A percentile compares a stretch with the other conserved stretches of the same genome.
These are phyloP conservation scores for Epinotia demarniana DNA, from an alignment of 2,888 invertebrate genomes.

Conservation along the genomic window DNA sequence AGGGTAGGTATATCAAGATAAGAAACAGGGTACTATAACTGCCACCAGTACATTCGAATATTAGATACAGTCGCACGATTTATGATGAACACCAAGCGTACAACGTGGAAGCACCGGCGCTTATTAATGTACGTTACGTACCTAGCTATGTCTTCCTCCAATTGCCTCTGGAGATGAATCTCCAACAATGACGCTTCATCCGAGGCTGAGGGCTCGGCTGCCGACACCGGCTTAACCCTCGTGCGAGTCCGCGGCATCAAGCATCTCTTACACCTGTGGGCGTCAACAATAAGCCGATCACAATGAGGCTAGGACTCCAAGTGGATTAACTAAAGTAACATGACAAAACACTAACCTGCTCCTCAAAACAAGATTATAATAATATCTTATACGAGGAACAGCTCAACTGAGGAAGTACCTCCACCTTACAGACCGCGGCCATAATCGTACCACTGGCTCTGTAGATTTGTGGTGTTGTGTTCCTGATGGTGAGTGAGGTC, in stretches of 20 bases:
- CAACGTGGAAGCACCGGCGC: not conserved
- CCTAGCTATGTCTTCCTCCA: slow-evolving; percentile 79
- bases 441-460: no score
- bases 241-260: slow-evolving; percentile 74
- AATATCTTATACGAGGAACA: no score
- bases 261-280: slow-evolving; percentile 70
- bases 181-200: slow-evolving; percentile 72
- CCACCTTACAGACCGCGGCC: no score
- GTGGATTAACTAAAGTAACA: not conserved
- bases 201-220: slow-evolving; percentile 64
- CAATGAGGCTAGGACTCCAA: not conserved
- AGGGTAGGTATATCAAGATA: not conserved
- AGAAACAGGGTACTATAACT: not conserved
- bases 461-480: no score
- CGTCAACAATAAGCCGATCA: not conserved
- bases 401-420: no score
- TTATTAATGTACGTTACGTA: slow-evolving; percentile 47
- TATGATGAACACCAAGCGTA: slow-evolving; percentile 25
- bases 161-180: slow-evolving; percentile 68
- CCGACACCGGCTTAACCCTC: slow-evolving; percentile 70
- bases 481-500: no score
- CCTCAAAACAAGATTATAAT: no score
- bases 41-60: no score
- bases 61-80: not conserved
- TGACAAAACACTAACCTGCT: not conserved